Base-by-base conservation (phyloP, 2,888 invertebrate genomes). In the Pelosia muscerda region DNA sequence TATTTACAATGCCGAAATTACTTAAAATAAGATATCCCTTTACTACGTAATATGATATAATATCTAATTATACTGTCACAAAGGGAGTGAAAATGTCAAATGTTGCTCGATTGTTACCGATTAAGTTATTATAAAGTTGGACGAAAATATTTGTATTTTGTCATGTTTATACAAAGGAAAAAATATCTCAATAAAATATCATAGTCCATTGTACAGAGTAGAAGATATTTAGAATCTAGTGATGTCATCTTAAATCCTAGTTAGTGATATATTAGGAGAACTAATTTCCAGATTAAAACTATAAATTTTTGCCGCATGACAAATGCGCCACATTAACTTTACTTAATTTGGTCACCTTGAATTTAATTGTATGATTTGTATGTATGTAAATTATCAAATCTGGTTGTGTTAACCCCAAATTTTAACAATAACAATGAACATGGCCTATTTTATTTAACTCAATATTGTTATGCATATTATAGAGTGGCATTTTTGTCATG, bases 181-280 rank as follows among this genome's bases (percentile, higher is more conserved):
- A 88, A 90, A 92, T 94, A 93, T 94, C 93, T 94, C 92, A 92
- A 91, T 90, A 87, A 86, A 91, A 90, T 94, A 93, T 92, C 92
- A 92, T 94, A 93, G 93, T 93, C 93, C 94, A 91, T 91, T 94
- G 94, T 95, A 95, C 92, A 93, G 93, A 87, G 84, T 93, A 94
- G 92, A 84, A 85, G 88, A 89, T 93, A 91, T 90, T 90, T 93
- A 93, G 90, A 80, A 81, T 88, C 87, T 93, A 93, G 90, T 89
- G 85, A 90, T 86, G 83, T 90, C 90, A 88, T 86, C 84, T 90
- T 92, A 90, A 90, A 90, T 89, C 89, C 88, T 93, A 93, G 90
- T 90, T 93, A 92, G 90, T 88, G 86, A 90, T 91, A 89, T 86
- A 89, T 89, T 90, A 91, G 90, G 84, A 88, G 82, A 91, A 92